phyloP scores from a whole-genome alignment of 1,140 invertebrate species.

The Trissolcus basalis region DNA sequence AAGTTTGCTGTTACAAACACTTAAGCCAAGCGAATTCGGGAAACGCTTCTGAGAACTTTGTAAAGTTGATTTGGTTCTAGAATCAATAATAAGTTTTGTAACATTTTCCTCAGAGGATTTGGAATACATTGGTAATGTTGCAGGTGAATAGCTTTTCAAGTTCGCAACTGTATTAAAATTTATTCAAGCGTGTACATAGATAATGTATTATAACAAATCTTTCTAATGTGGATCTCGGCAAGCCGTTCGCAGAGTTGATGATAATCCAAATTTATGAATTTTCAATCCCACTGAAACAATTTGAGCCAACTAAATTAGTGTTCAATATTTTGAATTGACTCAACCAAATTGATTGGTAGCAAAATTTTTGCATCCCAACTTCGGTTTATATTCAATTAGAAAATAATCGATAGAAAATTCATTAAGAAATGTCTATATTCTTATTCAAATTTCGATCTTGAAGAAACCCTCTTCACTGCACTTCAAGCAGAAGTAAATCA shows the following conservation, averaged over 20 bases:
- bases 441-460: background rate
- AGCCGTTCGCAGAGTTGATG: too few relatives aligned
- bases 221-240: too few relatives aligned
- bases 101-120: slow-evolving; percentile 14
- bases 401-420: too few relatives aligned
- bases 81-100: slow-evolving; percentile 25
- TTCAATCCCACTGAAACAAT: too few relatives aligned
- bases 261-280: too few relatives aligned
- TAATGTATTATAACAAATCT: too few relatives aligned
- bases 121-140: slow-evolving; percentile 15
- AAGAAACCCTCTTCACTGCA: background rate
- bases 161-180: slow-evolving; percentile 4
- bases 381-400: too few relatives aligned
- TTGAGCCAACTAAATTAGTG: too few relatives aligned
- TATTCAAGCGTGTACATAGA: background rate
- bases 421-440: too few relatives aligned
- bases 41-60: slow-evolving; percentile 2
- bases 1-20: slow-evolving; percentile 20
- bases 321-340: too few relatives aligned
- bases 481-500: background rate
- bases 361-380: too few relatives aligned
- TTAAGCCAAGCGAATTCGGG: slow-evolving; percentile 11
- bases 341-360: too few relatives aligned
- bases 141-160: slow-evolving; percentile 11
- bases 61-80: slow-evolving; percentile 20